Base-by-base conservation (phyloP, 2,113 vertebrate species). In the Ctenomys sociabilis region DNA sequence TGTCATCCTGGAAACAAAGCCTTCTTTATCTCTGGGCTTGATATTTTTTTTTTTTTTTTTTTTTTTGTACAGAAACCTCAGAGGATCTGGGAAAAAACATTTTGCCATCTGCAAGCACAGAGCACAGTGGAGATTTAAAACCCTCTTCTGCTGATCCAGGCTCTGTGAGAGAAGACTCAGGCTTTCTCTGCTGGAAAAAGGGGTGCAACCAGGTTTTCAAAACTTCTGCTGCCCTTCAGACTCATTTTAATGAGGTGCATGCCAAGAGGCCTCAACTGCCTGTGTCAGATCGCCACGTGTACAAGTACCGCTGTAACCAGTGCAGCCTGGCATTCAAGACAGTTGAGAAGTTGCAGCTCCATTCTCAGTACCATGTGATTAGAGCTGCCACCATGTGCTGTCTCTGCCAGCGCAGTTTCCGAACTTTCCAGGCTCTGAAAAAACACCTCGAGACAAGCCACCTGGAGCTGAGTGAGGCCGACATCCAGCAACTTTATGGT, bases 241-340 rank as follows among this genome's bases (percentile, higher is more conserved):
- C 99, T 28, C 99, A 99, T 97, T 99, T 99, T 99, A 99, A 99
- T 0, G 99, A 99, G 85, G 99, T 99, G 87, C 99, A 99, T 4
- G 99, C 99, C 97, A 99, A 99, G 98, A 99, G 99, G 97, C 99
- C 99, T 13, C 99, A 99, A 92, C 98, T 99, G 97, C 99, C 99
- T 0, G 99, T 99, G 22, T 99, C 99, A 0, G 99, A 99, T 97
- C 99, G 99, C 72, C 99, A 99, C 3, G 99, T 99, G 97, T 99
- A 99, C 98, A 99, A 99, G 97, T 99, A 99, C 96, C 99, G 99
- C 85, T 99, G 99, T 95, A 99, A 99, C 97, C 99, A 99, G 96
- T 99, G 99, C 98, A 99, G 99, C 98, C 98, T 99, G 97, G 99
- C 99, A 1, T 99, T 99, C 98, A 99, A 99, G 97, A 99, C 99